Evolutionary conservation across 2,113 vertebrate genomes (phyloP).

Genomic region (Petrocephalus microphthalmus): DNA sequence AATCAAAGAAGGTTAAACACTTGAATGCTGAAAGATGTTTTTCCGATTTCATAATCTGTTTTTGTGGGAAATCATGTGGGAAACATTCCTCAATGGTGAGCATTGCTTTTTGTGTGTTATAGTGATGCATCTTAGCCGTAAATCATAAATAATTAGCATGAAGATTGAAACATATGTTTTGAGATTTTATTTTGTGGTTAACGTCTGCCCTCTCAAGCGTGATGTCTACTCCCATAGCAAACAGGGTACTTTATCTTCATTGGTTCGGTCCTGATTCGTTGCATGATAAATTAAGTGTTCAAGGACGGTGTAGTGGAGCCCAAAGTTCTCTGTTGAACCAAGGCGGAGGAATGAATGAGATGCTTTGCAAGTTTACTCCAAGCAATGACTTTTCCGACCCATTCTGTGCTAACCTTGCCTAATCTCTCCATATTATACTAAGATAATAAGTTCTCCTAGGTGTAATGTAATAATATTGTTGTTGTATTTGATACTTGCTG

Average conservation of each 20-base stretch:
- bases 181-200: slow-evolving; percentile 33
- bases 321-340: slow-evolving; percentile 27
- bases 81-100: slow-evolving; percentile 46
- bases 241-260: slow-evolving; percentile 44
- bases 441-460: slow-evolving; percentile 37
- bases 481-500: neutral
- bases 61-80: slow-evolving; percentile 31
- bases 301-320: slow-evolving; percentile 32
- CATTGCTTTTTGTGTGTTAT: slow-evolving; percentile 37
- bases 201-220: slow-evolving; percentile 29
- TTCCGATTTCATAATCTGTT: slow-evolving; percentile 47
- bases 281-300: slow-evolving; percentile 43
- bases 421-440: slow-evolving; percentile 15
- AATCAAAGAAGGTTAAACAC: slow-evolving; percentile 42
- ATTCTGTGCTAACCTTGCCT: slow-evolving; percentile 27
- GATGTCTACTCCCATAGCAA: slow-evolving; percentile 26
- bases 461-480: slow-evolving; percentile 38
- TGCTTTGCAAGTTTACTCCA: neutral
- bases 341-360: neutral
- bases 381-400: slow-evolving; percentile 22
- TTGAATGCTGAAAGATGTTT: slow-evolving; percentile 23
- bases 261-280: slow-evolving; percentile 34
- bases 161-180: slow-evolving; percentile 41
- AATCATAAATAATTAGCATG: slow-evolving; percentile 52
- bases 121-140: slow-evolving; percentile 38